phyloP scores from a whole-genome alignment of 2,113 vertebrate species.

The Microtus richardsoni region DNA sequence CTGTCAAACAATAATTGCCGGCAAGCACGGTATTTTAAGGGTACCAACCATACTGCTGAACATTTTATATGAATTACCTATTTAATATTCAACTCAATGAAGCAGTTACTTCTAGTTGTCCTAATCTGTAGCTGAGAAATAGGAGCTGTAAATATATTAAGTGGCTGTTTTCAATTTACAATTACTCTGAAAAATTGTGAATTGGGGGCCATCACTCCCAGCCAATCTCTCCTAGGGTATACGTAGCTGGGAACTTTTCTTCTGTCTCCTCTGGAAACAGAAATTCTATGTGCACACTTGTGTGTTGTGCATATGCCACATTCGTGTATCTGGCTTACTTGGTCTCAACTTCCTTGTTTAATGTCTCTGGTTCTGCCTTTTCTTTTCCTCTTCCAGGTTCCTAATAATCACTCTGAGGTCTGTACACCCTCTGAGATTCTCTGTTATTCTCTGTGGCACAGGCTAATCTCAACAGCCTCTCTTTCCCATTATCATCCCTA shows the following conservation, averaged over 20 bases:
- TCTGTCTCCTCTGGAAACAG: neutral
- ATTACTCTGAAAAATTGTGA: neutral
- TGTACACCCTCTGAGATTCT: neutral
- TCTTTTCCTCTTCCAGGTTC: neutral
- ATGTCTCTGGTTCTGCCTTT: neutral
- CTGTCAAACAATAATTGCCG: neutral
- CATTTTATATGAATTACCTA: neutral
- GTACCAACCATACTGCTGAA: neutral
- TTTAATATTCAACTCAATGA: neutral
- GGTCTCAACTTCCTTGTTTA: neutral
- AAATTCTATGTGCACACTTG: neutral
- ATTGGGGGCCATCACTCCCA: neutral
- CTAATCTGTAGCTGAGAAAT: slow-evolving; percentile 15
- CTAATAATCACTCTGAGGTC: neutral
- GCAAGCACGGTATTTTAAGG: neutral
- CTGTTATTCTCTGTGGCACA: neutral
- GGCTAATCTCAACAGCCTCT: neutral
- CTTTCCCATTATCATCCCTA: neutral
- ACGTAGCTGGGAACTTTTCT: neutral
- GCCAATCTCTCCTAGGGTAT: neutral
- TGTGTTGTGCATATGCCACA: neutral
- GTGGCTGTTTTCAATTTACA: neutral
- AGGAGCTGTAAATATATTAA: neutral
- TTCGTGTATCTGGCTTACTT: neutral
- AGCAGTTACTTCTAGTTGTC: neutral